Percentiles rank a stretch among this genome's conserved stretches.
Evolutionary conservation across 2,797 vertebrate genomes (phyloP).

Genomic region (Mormyrus hasselquistii): DNA sequence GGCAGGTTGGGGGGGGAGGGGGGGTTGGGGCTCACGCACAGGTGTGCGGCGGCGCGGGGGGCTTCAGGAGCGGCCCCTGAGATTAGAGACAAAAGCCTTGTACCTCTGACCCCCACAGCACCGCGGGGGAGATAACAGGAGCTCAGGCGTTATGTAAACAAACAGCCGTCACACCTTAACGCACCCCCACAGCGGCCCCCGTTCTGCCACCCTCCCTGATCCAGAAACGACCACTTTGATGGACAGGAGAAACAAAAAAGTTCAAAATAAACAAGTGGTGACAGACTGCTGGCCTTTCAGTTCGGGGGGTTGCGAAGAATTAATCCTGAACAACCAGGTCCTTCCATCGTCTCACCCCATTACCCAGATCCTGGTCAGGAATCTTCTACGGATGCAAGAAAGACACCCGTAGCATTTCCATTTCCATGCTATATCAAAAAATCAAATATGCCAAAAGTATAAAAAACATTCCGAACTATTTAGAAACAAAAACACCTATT

Average conservation of each 20-base stretch:
- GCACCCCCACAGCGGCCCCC: slow-evolving; percentile 22
- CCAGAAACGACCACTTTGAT: slow-evolving; percentile 31
- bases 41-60: slow-evolving; percentile 54
- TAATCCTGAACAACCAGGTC: neutral
- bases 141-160: slow-evolving; percentile 60
- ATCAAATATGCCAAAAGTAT: neutral
- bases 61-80: slow-evolving; percentile 37
- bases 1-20: slow-evolving; percentile 44
- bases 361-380: neutral
- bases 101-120: slow-evolving; percentile 40
- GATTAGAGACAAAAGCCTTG: slow-evolving; percentile 33
- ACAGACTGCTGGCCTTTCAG: slow-evolving; percentile 24
- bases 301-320: neutral
- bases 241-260: slow-evolving; percentile 51
- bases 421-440: neutral
- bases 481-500: neutral
- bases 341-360: neutral
- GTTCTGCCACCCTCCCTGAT: neutral
- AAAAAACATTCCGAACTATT: neutral
- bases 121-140: slow-evolving; percentile 56
- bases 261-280: slow-evolving; percentile 44
- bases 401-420: neutral
- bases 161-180: slow-evolving; percentile 45
- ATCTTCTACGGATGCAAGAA: neutral
- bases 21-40: slow-evolving; percentile 41